Percentiles rank a stretch among this genome's conserved stretches.
Conservation (phyloP, 2,797 vertebrate genomes). For the Tenualosa ilisha region DNA sequence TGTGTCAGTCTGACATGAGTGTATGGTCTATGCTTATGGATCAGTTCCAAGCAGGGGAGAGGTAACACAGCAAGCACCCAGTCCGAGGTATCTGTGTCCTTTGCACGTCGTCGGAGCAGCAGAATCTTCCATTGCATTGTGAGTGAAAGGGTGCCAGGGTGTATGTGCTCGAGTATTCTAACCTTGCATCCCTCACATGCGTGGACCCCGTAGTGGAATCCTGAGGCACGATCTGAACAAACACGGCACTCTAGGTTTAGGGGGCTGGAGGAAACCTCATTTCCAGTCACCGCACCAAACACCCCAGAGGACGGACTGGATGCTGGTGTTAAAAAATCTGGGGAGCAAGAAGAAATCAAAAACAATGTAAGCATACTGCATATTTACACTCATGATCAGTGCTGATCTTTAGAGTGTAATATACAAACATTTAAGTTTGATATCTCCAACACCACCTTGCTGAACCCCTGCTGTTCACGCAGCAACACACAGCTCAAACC, state of each 20-base stretch:
- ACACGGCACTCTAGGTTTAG: slow-evolving; percentile 91
- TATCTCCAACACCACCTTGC: no score
- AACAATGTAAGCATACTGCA: not conserved
- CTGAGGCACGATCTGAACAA: slow-evolving; percentile 93
- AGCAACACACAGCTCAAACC: no score
- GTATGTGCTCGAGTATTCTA: slow-evolving; percentile 42
- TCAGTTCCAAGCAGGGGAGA: not conserved
- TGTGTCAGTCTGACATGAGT: not conserved
- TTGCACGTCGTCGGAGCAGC: slow-evolving; percentile 58
- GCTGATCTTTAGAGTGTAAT: no score
- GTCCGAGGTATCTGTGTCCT: slow-evolving; percentile 30
- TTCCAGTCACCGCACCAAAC: slow-evolving; percentile 60
- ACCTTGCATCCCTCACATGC: slow-evolving; percentile 99
- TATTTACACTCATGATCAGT: no score
- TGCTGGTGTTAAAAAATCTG: slow-evolving; percentile 90
- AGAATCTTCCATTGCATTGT: slow-evolving; percentile 61
- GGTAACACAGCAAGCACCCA: not conserved
- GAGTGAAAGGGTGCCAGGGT: slow-evolving; percentile 43
- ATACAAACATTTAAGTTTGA: no score
- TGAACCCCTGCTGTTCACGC: no score
- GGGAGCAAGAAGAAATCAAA: not conserved
- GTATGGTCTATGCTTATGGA: not conserved
- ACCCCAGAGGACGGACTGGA: slow-evolving; percentile 87
- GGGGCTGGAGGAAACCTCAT: slow-evolving; percentile 70
- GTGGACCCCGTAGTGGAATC: slow-evolving; percentile 97